Base-by-base conservation (phyloP, 2,888 invertebrate genomes). In the Pandemis heparana region DNA sequence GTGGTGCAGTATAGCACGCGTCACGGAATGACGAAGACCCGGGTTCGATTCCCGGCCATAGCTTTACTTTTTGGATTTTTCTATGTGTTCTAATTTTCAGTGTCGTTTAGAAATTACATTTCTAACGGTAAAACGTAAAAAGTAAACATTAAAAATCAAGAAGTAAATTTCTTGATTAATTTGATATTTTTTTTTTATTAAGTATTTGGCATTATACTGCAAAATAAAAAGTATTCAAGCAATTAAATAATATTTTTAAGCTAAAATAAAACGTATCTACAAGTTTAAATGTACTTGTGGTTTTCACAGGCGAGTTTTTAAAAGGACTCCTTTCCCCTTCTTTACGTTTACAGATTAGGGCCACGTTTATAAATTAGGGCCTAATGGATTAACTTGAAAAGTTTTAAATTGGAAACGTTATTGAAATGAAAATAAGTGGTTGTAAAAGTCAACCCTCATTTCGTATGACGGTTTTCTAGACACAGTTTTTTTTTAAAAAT, bases 301-400 rank as follows among this genome's bases (percentile, higher is more conserved):
- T 10, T 46, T 5, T 46, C 46, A 14, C 46, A 46, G 12, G 46
- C n/a, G 16, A 51, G 16, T 6, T 51, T 51, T 51, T 16, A 16
- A 51, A 51, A 6, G 16, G n/a, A 51, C 16, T 16, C 8, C 6
- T 51, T 16, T n/a, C 16, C 51, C n/a, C 16, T 51, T 51, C 23
- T 32, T 32, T 32, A 32, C 23, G 23, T 32, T 32, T 32, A 32
- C 23, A 32, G 23, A 32, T 32, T 32, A 32, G 23, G 23, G 23
- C 23, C 23, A 16, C 16, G 51, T 51, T n/a, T 51, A n/a, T 51
- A 16, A 51, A 51, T 16, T 51, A 16, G 5, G 51, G 51, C 51
- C n/a, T 51, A 16, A 51, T 51, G 51, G 51, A 51, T 51, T 51
- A 51, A 51, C 51, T 51, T 51, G 51, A 51, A 51, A 51, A 51